Percentiles rank a stretch among this genome's conserved stretches.
Conservation (phyloP, 2,888 invertebrate genomes). For the Sclerodermus sp. region DNA sequence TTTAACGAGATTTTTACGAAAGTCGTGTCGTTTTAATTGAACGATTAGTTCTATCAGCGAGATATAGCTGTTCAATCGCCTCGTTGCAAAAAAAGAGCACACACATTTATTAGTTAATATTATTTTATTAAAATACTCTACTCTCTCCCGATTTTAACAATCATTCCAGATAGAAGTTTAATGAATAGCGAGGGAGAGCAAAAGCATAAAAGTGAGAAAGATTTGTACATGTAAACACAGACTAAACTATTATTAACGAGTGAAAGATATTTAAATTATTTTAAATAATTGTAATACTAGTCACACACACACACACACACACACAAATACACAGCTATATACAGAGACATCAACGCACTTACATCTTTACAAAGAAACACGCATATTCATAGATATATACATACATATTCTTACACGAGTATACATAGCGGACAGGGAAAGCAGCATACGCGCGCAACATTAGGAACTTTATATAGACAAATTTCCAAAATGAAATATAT, state of each 20-base stretch:
- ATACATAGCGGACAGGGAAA: slow-evolving; percentile 38
- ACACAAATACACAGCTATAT: too few species aligned
- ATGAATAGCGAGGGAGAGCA: slow-evolving; percentile 16
- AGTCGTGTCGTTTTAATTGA: too few species aligned
- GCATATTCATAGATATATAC: too few species aligned
- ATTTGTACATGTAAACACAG: slow-evolving; percentile 24
- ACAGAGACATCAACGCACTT: too few species aligned
- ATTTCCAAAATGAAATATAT: slow-evolving; percentile 19
- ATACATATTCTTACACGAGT: too few species aligned
- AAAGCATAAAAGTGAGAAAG: slow-evolving; percentile 22
- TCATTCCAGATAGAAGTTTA: slow-evolving; percentile 44
- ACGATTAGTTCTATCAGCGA: background rate
- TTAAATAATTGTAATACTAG: slow-evolving; percentile 49
- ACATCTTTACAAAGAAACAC: too few species aligned
- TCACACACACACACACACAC: too few species aligned
- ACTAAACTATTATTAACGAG: slow-evolving; percentile 24
- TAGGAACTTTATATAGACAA: slow-evolving; percentile 8
- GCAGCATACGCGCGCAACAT: slow-evolving; percentile 22
- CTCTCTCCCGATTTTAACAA: slow-evolving; percentile 35
- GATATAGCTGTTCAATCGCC: too few species aligned
- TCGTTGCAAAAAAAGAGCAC: too few species aligned
- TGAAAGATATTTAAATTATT: slow-evolving; percentile 47
- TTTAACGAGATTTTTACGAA: background rate
- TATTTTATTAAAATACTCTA: slow-evolving; percentile 26
- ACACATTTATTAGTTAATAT: too few species aligned